A percentile compares a stretch with the other conserved stretches of the same genome.
phyloP scores from a whole-genome alignment of 2,888 invertebrate genomes.

The Xylota sylvarum region DNA sequence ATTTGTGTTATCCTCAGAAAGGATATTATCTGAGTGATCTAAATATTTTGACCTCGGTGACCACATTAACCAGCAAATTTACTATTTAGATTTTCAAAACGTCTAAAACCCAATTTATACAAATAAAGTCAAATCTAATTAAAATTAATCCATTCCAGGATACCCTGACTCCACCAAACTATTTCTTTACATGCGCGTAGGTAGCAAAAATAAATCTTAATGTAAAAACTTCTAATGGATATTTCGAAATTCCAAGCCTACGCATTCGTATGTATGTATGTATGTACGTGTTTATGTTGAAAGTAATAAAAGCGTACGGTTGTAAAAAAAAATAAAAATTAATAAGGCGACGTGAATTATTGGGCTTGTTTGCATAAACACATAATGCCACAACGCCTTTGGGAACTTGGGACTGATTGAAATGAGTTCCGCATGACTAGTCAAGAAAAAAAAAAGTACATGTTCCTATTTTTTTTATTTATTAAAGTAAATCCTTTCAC shows the following conservation, averaged over 20 bases:
- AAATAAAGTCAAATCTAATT: no score
- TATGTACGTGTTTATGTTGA: background rate
- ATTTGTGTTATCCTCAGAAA: no score
- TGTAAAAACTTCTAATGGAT: background rate
- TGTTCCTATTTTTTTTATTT: background rate
- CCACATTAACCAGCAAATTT: no score
- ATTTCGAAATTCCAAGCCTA: background rate
- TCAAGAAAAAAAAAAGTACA: background rate
- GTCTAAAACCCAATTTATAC: no score
- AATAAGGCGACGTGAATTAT: background rate
- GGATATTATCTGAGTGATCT: no score
- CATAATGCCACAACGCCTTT: background rate
- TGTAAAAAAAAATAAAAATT: conserved; percentile 4
- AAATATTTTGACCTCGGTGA: no score
- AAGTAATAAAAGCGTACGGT: conserved; percentile 6
- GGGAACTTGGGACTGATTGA: conserved; percentile 17
- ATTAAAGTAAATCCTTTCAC: conserved; percentile 8
- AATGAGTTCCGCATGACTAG: conserved; percentile 11
- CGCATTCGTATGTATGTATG: background rate
- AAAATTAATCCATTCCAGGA: no score
- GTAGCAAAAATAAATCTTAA: background rate
- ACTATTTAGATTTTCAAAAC: no score
- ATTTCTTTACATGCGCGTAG: background rate
- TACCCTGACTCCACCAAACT: background rate
- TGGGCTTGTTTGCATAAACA: conserved; percentile 1